A percentile compares a stretch with the other conserved stretches of the same genome.
Conservation (phyloP, 2,888 invertebrate species). For the Caenorhabditis parvicauda region DNA sequence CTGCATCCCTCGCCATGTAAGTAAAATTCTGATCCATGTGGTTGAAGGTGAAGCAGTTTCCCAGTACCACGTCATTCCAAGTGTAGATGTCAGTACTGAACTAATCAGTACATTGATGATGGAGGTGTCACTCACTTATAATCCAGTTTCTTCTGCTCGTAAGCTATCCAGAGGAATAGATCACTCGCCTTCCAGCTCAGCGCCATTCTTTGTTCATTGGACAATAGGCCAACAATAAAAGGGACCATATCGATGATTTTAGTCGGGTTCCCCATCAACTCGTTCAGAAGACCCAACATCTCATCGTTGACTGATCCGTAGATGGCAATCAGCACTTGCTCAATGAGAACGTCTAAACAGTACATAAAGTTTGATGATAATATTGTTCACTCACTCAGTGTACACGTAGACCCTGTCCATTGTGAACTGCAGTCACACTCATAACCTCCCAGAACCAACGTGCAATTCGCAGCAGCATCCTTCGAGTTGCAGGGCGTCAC, state of each 20-base stretch:
- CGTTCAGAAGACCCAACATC: constrained; percentile 35
- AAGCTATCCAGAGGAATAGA: constrained; percentile 41
- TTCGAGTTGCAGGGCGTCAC: constrained; percentile 21
- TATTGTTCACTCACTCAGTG: constrained; percentile 17
- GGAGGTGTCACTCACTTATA: constrained; percentile 9
- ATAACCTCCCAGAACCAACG: constrained; percentile 17
- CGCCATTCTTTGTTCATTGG: constrained; percentile 10
- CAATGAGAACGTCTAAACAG: constrained; percentile 25
- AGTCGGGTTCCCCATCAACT: constrained; percentile 34
- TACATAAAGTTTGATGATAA: background rate
- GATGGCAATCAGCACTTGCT: constrained; percentile 24
- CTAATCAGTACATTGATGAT: background rate
- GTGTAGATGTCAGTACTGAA: constrained; percentile 26
- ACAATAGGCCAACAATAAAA: constrained; percentile 30
- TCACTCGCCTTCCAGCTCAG: constrained; percentile 40
- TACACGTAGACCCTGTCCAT: constrained; percentile 32
- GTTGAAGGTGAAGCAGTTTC: constrained; percentile 49
- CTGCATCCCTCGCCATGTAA: constrained; percentile 21
- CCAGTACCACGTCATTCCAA: constrained; percentile 42
- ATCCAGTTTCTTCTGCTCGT: constrained; percentile 35
- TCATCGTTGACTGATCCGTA: constrained; percentile 27
- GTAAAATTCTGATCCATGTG: constrained; percentile 18
- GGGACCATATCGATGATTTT: constrained; percentile 43
- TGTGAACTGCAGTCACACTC: constrained; percentile 27
- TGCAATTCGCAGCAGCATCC: constrained; percentile 18